phyloP scores from a whole-genome alignment of 2,888 invertebrate genomes.

The Metacarcinus magister region DNA sequence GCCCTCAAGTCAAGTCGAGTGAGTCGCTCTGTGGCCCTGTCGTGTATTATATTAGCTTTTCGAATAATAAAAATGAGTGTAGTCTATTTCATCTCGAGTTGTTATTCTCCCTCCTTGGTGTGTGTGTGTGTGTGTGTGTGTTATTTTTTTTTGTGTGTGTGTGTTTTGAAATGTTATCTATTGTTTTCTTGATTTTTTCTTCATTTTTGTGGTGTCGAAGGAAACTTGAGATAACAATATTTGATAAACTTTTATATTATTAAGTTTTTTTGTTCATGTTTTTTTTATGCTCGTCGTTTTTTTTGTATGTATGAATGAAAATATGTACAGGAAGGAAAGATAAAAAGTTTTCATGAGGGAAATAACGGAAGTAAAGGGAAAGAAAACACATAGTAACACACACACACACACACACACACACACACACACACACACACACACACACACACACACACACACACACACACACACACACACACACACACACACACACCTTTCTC shows the following conservation, averaged over 20 bases:
- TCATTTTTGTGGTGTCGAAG: no score
- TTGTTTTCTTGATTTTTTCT: no score
- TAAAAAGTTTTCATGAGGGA: no score
- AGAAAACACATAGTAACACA: neutral
- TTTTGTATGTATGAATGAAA: no score
- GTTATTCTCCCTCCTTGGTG: neutral
- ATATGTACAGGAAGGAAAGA: no score
- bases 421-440: neutral
- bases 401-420: constrained; percentile 2
- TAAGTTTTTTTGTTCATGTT: no score
- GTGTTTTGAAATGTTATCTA: neutral
- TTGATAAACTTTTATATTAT: no score
- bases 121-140: neutral
- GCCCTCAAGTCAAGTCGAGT: no score
- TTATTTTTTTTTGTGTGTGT: neutral
- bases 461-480: constrained; percentile 21
- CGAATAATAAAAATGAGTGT: constrained; percentile 58
- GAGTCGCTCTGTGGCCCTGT: constrained; percentile 33
- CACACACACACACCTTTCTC: constrained; percentile 17
- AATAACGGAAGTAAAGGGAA: neutral
- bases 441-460: constrained; percentile 32
- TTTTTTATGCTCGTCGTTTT: no score
- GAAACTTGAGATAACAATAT: neutral
- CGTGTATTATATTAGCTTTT: constrained; percentile 38
- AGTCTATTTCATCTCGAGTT: neutral